These are phyloP conservation scores for Diadumene lineata DNA, from an alignment of 92 coral and sea anemone genomes.

Conservation along the genomic window DNA sequence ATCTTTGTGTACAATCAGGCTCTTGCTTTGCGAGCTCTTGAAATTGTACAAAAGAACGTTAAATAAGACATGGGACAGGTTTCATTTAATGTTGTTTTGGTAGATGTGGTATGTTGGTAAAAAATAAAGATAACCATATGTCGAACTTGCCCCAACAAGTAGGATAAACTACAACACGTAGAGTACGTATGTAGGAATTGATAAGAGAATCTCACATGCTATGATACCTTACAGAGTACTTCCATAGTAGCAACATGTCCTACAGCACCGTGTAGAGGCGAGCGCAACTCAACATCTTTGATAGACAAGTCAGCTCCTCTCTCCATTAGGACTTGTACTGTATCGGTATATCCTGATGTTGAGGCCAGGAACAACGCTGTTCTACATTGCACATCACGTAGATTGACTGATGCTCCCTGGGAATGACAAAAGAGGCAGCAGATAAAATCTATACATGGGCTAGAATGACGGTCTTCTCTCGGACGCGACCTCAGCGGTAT, in stretches of 20 bases:
- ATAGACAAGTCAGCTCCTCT: conserved; percentile 72
- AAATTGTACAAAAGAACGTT: background rate
- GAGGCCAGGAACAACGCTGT: conserved; percentile 78
- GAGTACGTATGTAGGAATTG: too few species aligned
- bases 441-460: too few species aligned
- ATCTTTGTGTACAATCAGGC: conserved; percentile 64
- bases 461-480: too few species aligned
- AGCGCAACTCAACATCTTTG: conserved; percentile 72
- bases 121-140: too few species aligned
- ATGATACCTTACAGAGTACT: conserved; percentile 61
- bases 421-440: background rate
- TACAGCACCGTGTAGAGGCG: conserved; percentile 78
- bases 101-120: too few species aligned
- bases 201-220: too few species aligned
- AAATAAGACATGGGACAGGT: background rate
- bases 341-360: conserved; percentile 73
- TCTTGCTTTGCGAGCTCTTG: conserved; percentile 62
- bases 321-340: conserved; percentile 70
- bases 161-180: background rate
- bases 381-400: conserved; percentile 63
- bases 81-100: too few species aligned
- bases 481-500: too few species aligned
- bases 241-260: conserved; percentile 70
- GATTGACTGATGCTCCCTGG: conserved; percentile 72
- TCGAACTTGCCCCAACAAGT: too few species aligned